Conservation (phyloP, 2,797 vertebrate species). For the Leptatherina wallacei region DNA sequence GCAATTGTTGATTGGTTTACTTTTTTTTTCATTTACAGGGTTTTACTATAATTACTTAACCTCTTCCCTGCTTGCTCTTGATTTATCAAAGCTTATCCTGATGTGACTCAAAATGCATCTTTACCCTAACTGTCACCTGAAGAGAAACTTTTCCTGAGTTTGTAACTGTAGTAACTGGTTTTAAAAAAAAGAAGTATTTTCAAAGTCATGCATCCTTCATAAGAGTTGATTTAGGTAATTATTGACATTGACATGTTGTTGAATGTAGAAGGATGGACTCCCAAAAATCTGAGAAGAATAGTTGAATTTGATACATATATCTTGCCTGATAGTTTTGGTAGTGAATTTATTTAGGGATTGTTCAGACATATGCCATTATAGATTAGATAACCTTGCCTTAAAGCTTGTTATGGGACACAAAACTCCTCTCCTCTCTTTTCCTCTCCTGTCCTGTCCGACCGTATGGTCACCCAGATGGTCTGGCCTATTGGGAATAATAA, state of each 20-base stretch:
- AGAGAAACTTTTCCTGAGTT: not conserved
- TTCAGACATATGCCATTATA: not conserved
- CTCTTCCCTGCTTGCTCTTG: no score
- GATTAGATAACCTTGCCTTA: not conserved
- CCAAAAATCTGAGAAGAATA: not conserved
- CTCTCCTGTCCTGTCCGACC: constrained; percentile 44
- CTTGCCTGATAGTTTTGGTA: not conserved
- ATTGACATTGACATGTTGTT: not conserved
- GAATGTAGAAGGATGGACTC: not conserved
- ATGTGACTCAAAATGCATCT: constrained; percentile 8
- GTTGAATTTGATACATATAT: not conserved
- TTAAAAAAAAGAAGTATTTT: no score
- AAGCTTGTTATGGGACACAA: constrained; percentile 15
- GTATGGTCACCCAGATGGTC: constrained; percentile 77
- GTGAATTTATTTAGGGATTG: not conserved
- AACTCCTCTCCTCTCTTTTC: constrained; percentile 27
- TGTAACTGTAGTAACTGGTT: no score
- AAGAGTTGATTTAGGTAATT: not conserved
- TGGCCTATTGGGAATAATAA: constrained; percentile 65
- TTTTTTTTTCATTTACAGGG: not conserved
- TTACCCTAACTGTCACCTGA: constrained; percentile 7
- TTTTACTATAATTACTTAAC: not conserved
- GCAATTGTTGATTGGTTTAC: constrained; percentile 2
- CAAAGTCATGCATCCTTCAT: not conserved
- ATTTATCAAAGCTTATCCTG: no score